These are phyloP conservation scores for Gadopsis bispinosus DNA, from an alignment of 2,797 vertebrate species.

Conservation along the genomic window DNA sequence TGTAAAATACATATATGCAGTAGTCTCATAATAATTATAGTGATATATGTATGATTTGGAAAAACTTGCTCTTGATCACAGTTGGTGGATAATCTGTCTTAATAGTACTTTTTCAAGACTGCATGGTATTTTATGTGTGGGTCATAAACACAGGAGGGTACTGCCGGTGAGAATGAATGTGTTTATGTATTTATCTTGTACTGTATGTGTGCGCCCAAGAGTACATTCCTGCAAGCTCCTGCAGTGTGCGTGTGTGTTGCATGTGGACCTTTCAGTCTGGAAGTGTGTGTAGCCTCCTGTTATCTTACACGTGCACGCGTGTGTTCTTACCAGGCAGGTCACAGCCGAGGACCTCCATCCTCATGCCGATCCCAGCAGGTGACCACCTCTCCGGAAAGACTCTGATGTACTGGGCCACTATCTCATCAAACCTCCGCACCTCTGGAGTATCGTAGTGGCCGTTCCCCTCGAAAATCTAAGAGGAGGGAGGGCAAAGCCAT, in stretches of 20 bases:
- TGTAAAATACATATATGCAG: slow-evolving; percentile 10
- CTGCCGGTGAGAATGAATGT: not conserved
- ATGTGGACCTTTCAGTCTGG: not conserved
- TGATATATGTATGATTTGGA: slow-evolving; percentile 7
- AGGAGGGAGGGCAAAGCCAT: not conserved
- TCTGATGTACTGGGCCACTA: slow-evolving; percentile 91
- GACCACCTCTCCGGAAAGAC: slow-evolving; percentile 98
- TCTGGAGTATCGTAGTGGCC: slow-evolving; percentile 96
- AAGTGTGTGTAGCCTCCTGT: not conserved
- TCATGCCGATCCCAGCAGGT: slow-evolving; percentile 96
- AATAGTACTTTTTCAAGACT: not conserved
- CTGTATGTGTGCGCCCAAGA: not conserved
- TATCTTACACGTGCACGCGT: not conserved
- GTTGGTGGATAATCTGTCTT: not conserved
- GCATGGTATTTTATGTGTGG: not conserved
- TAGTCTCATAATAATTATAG: not conserved
- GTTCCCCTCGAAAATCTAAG: slow-evolving; percentile 97
- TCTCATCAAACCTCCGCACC: slow-evolving; percentile 92
- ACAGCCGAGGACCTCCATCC: slow-evolving; percentile 96
- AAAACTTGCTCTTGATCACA: slow-evolving; percentile 5
- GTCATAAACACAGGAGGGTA: not conserved
- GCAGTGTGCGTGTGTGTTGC: not conserved
- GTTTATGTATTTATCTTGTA: slow-evolving; percentile 8
- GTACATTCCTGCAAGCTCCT: not conserved
- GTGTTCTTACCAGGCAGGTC: slow-evolving; percentile 92